Evolutionary conservation across 1,140 invertebrate species (phyloP).

Genomic region (Mactra quadrangularis): DNA sequence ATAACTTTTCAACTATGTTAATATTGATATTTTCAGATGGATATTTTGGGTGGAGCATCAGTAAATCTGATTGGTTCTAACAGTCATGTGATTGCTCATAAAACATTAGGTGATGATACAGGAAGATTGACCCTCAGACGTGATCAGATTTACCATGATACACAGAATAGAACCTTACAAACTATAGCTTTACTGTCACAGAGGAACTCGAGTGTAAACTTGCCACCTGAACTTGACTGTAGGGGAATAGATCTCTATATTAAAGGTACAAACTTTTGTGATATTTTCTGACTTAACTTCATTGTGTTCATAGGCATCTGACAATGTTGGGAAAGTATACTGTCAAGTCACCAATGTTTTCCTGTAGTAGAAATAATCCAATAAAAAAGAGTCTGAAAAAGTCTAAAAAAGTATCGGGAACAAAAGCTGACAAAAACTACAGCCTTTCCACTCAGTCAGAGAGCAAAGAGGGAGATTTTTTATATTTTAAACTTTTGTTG

Average conservation of each 20-base stretch:
- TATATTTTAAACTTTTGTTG: no score
- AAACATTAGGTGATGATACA: constrained; percentile 69
- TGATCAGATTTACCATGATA: constrained; percentile 64
- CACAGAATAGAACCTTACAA: constrained; percentile 60
- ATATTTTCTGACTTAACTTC: no score
- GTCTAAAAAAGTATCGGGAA: no score
- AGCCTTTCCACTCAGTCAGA: no score
- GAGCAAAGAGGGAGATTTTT: no score
- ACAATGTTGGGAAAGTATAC: no score
- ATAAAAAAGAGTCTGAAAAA: no score
- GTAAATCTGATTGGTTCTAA: constrained; percentile 63
- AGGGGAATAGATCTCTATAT: constrained; percentile 71
- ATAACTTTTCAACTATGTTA: no score
- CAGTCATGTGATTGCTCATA: constrained; percentile 60
- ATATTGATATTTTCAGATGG: constrained; percentile 60
- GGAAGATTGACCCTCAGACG: constrained; percentile 66
- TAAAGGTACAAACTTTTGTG: constrained; percentile 73
- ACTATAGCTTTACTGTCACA: constrained; percentile 69
- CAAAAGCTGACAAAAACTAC: no score
- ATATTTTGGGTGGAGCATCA: constrained; percentile 68
- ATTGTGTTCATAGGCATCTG: no score
- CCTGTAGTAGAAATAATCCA: no score
- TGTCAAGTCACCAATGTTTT: no score
- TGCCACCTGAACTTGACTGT: constrained; percentile 74
- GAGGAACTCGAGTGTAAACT: constrained; percentile 62